Evolutionary conservation across 2,888 invertebrate genomes (phyloP), one percentile per base, ranked within the genome.

Genomic region (Acleris sparsana): DNA sequence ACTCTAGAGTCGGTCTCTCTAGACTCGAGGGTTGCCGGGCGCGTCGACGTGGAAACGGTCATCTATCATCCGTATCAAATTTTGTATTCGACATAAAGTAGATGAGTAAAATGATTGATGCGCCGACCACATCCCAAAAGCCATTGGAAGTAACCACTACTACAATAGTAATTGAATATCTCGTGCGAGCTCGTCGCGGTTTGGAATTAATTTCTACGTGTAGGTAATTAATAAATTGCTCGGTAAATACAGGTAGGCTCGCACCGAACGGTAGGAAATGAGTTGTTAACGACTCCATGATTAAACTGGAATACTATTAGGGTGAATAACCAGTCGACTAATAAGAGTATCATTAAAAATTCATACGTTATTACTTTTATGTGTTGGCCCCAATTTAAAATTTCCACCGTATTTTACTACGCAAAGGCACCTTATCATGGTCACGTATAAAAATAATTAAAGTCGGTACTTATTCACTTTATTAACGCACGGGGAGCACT

Each of bases 91-190:
- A 91, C 89, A 87, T 80, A 86, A 87, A 90, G 88, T 91, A 87
- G 88, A 91, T 87, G 88, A 87, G 88, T 62, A 86, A 85, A 85
- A 88, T 91, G 92, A 92, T 92, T 89, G 88, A 92, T 92, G 88
- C 76, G 79, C 74, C 75, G 78, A 76, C 80, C 82, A 83, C 80
- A 84, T 80, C 81, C 80, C 73, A 71, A 80, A 83, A 78, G 77
- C 79, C 77, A 80, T 75, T 73, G 74, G 74, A 73, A 71, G 71
- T 73, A 73, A 75, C 52, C 79, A 75, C 76, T 79, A 77, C 81
- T 80, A 78, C 75, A 76, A 70, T 76, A 74, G 75, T 84, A 81
- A 83, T 83, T 81, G 80, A 83, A 83, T 82, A 74, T 73, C 69
- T 62, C 56, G 17, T 61, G 51, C 64, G 61, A 25, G 55, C 51